Percentiles rank a stretch among this genome's conserved stretches.
Evolutionary conservation across 2,113 vertebrate genomes (phyloP).

Genomic region (Sinocyclocheilus maitianheensis): DNA sequence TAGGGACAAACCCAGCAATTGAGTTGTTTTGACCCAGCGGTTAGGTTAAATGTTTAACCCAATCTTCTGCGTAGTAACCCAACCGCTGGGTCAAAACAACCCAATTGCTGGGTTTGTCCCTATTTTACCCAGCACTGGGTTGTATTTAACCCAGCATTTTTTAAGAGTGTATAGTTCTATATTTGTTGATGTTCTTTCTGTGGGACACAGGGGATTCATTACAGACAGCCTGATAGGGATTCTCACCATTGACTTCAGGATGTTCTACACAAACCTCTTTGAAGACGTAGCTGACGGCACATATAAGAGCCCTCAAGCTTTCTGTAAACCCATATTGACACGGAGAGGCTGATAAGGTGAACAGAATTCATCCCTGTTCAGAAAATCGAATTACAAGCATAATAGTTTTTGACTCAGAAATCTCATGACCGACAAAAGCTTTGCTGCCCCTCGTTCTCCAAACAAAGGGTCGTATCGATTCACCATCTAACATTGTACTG

Average conservation of each 20-base stretch:
- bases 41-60: no score
- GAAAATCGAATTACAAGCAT: constrained; percentile 42
- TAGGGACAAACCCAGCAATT: no score
- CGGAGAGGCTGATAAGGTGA: constrained; percentile 25
- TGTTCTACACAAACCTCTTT: constrained; percentile 30
- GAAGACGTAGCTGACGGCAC: constrained; percentile 21
- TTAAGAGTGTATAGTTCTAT: not conserved
- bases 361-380: constrained; percentile 24
- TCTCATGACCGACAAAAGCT: not conserved
- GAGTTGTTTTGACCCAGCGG: no score
- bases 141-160: no score
- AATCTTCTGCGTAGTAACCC: no score
- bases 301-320: constrained; percentile 29
- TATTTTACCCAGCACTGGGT: no score
- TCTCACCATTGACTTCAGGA: constrained; percentile 1
- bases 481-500: not conserved
- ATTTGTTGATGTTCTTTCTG: not conserved
- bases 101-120: no score
- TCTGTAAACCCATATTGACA: not conserved
- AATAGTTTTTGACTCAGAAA: constrained; percentile 21
- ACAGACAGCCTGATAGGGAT: not conserved
- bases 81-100: no score
- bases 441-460: not conserved
- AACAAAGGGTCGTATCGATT: not conserved
- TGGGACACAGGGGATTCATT: not conserved